Conservation (phyloP, 2,113 vertebrate genomes). For the Glaucomys volans region DNA sequence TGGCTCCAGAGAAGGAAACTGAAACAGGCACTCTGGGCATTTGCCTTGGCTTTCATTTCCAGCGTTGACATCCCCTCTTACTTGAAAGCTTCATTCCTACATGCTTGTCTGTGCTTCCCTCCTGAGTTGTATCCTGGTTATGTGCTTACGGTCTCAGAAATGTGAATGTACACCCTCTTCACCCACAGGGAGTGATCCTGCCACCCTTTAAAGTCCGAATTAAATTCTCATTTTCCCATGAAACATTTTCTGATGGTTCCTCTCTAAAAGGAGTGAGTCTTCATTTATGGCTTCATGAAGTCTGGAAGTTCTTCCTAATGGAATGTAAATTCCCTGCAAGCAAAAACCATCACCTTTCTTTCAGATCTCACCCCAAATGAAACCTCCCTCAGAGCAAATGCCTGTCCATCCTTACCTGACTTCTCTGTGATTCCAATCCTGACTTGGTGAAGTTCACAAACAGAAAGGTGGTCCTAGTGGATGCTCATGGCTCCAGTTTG, state of each 20-base stretch:
- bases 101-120: background rate
- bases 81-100: background rate
- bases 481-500: background rate
- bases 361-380: background rate
- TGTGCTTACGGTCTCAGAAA: background rate
- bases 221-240: background rate
- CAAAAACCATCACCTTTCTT: background rate
- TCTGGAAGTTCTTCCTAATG: background rate
- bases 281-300: background rate
- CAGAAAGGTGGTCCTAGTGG: background rate
- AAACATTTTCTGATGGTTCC: background rate
- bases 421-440: background rate
- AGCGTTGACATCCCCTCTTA: background rate
- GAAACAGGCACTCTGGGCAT: background rate
- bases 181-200: background rate
- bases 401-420: background rate
- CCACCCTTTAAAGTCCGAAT: background rate
- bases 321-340: background rate
- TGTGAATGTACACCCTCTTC: background rate
- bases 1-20: background rate
- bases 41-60: background rate
- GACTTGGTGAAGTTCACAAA: background rate
- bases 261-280: background rate
- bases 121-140: background rate
- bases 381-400: background rate